Percentiles rank a stretch among this genome's conserved stretches.
phyloP scores from a whole-genome alignment of 2,113 vertebrate species.

The Chamaetylas fuelleborni region DNA sequence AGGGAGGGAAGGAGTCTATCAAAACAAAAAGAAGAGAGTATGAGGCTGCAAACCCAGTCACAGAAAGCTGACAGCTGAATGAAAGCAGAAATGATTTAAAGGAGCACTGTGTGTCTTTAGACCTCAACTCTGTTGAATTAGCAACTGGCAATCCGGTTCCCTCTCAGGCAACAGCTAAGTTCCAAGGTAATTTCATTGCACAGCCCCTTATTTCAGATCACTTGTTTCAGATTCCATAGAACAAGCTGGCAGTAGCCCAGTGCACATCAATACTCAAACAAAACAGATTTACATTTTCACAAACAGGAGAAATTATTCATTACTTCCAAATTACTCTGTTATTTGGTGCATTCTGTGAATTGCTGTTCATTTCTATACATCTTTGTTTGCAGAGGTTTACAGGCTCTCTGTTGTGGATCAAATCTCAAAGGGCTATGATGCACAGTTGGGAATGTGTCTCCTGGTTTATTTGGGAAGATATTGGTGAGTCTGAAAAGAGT shows the following conservation, averaged over 20 bases:
- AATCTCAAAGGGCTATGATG: background rate
- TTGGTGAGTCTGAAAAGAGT: background rate
- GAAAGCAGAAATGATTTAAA: background rate
- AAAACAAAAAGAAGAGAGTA: background rate
- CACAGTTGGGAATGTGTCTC: background rate
- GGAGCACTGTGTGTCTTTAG: background rate
- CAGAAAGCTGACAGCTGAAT: background rate
- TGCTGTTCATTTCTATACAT: background rate
- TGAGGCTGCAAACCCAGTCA: background rate
- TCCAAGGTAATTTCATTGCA: background rate
- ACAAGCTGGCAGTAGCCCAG: background rate
- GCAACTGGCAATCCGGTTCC: background rate
- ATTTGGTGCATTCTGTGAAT: background rate
- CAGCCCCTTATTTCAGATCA: background rate
- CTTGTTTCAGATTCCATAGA: background rate
- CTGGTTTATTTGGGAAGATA: background rate
- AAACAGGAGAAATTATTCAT: background rate
- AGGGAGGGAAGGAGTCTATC: constrained; percentile 83
- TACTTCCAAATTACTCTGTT: background rate
- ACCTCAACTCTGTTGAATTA: background rate
- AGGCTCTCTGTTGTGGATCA: background rate
- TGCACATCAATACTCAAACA: background rate
- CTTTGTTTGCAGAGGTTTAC: background rate
- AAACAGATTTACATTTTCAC: background rate
- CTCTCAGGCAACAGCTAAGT: background rate